Evolutionary conservation across 1,140 invertebrate genomes (phyloP).

Genomic region (Bombus terrestris): DNA sequence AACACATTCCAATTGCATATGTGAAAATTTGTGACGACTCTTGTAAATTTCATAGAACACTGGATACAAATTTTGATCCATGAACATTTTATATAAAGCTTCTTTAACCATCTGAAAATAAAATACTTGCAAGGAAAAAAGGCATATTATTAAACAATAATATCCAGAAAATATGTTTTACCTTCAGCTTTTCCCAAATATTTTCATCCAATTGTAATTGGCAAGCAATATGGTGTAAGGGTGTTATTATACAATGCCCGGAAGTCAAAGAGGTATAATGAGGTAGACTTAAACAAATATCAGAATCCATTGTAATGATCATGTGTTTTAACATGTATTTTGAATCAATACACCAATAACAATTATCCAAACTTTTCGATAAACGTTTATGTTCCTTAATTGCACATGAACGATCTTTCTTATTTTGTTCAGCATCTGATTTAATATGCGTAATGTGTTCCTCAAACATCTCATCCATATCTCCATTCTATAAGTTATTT

Average conservation of each 20-base stretch:
- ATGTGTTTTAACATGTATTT: constrained; percentile 92
- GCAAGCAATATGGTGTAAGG: constrained; percentile 91
- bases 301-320: constrained; percentile 91
- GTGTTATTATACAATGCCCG: constrained; percentile 94
- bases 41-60: constrained; percentile 96
- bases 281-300: constrained; percentile 93
- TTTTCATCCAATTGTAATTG: constrained; percentile 95
- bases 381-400: constrained; percentile 89
- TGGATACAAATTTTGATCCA: constrained; percentile 88
- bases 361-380: constrained; percentile 89
- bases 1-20: constrained; percentile 95
- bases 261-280: constrained; percentile 89
- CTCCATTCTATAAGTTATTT: constrained; percentile 74
- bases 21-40: constrained; percentile 89
- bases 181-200: constrained; percentile 94
- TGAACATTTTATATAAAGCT: constrained; percentile 91
- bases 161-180: constrained; percentile 72
- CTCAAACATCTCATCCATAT: constrained; percentile 94
- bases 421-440: constrained; percentile 85
- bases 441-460: constrained; percentile 87
- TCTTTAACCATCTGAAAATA: constrained; percentile 87
- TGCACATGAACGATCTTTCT: constrained; percentile 86
- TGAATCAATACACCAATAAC: constrained; percentile 92
- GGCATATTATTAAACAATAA: constrained; percentile 7
- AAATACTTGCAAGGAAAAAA: constrained; percentile 42